Percentiles rank a stretch among this genome's conserved stretches.
These are phyloP conservation scores for Styela plicata DNA, from an alignment of 23 tunicate genomes.

Conservation along the genomic window DNA sequence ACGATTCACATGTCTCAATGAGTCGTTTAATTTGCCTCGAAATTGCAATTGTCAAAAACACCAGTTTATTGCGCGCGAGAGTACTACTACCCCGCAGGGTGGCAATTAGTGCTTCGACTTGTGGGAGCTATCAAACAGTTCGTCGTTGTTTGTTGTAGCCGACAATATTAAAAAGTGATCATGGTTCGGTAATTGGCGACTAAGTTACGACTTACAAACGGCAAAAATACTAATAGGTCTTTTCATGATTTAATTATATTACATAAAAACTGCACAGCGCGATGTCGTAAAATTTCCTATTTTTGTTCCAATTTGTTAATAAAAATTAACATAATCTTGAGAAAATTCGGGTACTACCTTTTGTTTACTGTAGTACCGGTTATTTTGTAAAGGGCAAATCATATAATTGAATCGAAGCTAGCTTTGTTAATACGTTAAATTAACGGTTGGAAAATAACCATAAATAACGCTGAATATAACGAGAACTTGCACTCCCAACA, in stretches of 20 bases:
- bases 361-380: too few relatives aligned
- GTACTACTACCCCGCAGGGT: neutral
- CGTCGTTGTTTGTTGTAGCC: constrained; percentile 1
- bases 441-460: too few relatives aligned
- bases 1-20: neutral
- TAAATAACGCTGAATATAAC: too few relatives aligned
- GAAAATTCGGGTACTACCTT: too few relatives aligned
- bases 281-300: neutral
- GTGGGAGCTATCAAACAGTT: neutral
- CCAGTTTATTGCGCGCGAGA: neutral
- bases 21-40: neutral
- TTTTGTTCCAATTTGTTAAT: neutral
- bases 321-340: too few relatives aligned
- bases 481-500: too few relatives aligned
- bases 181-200: constrained; percentile 15
- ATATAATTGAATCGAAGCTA: too few relatives aligned
- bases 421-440: too few relatives aligned
- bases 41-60: neutral
- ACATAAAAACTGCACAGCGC: neutral
- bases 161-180: constrained; percentile 13
- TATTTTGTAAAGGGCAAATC: too few relatives aligned
- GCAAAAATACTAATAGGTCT: neutral
- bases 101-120: neutral
- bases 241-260: neutral
- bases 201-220: neutral